These are phyloP conservation scores for Diarsia mendica DNA, from an alignment of 2,888 invertebrate genomes.

Conservation along the genomic window DNA sequence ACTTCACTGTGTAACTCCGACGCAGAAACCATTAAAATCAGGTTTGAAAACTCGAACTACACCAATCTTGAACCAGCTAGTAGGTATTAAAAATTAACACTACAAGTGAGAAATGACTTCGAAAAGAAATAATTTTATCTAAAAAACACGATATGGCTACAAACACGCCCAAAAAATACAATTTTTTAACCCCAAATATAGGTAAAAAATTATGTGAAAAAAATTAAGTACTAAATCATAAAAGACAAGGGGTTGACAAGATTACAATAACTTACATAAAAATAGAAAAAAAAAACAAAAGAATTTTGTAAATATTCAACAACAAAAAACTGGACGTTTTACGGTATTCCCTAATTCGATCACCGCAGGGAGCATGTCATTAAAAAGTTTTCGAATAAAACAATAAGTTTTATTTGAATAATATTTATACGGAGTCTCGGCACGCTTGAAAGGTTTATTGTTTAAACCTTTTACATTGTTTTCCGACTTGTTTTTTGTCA, in stretches of 20 bases:
- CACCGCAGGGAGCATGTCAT: constrained; percentile 79
- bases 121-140: background rate
- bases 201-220: background rate
- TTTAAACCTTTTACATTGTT: background rate
- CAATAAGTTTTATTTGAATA: constrained; percentile 67
- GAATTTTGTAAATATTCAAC: constrained; percentile 66
- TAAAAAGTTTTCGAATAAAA: constrained; percentile 76
- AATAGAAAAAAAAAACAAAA: constrained; percentile 71
- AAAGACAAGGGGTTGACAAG: constrained; percentile 76
- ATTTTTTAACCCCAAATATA: background rate
- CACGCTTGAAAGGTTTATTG: constrained; percentile 13
- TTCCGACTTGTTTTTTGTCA: background rate
- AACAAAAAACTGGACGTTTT: constrained; percentile 72
- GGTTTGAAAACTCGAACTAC: constrained; percentile 3
- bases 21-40: constrained; percentile 15
- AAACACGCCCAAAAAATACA: background rate
- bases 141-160: background rate
- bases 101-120: background rate
- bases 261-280: constrained; percentile 67
- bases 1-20: constrained; percentile 9
- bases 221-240: constrained; percentile 72
- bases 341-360: constrained; percentile 68
- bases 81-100: constrained; percentile 25
- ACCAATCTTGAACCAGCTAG: background rate
- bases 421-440: constrained; percentile 22